These are phyloP conservation scores for Pocota personata DNA, from an alignment of 2,888 invertebrate species.

Conservation along the genomic window DNA sequence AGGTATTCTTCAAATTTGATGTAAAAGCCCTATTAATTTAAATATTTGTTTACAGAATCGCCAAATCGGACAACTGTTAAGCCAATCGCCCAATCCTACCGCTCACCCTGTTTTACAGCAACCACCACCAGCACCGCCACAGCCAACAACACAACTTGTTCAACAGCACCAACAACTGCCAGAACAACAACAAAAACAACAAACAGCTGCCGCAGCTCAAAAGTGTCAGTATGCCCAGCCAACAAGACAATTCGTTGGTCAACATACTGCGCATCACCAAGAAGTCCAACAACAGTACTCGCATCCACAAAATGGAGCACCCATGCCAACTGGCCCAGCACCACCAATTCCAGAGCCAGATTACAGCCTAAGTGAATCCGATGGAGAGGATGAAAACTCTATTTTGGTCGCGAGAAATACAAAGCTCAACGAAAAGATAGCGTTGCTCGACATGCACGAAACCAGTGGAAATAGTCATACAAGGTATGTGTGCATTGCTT, in stretches of 20 bases:
- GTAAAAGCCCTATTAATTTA: neutral
- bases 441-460: constrained; percentile 84
- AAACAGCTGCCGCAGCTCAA: constrained; percentile 60
- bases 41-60: constrained; percentile 73
- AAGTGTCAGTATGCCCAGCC: constrained; percentile 84
- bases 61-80: constrained; percentile 67
- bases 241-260: constrained; percentile 71
- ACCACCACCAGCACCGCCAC: constrained; percentile 70
- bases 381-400: constrained; percentile 86
- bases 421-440: constrained; percentile 84
- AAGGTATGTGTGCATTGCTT: constrained; percentile 83
- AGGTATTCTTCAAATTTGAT: constrained; percentile 71
- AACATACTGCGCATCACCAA: constrained; percentile 80
- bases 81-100: constrained; percentile 43
- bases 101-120: constrained; percentile 62
- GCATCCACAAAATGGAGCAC: constrained; percentile 75
- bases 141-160: constrained; percentile 71
- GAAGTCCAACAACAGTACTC: constrained; percentile 75
- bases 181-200: constrained; percentile 74
- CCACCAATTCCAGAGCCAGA: constrained; percentile 96
- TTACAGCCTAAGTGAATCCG: constrained; percentile 94
- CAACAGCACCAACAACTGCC: constrained; percentile 61
- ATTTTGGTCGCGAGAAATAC: constrained; percentile 83
- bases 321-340: constrained; percentile 80
- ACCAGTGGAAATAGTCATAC: constrained; percentile 91